Evolutionary conservation across 2,797 vertebrate genomes (phyloP).

Genomic region (Muscicapa comitata): DNA sequence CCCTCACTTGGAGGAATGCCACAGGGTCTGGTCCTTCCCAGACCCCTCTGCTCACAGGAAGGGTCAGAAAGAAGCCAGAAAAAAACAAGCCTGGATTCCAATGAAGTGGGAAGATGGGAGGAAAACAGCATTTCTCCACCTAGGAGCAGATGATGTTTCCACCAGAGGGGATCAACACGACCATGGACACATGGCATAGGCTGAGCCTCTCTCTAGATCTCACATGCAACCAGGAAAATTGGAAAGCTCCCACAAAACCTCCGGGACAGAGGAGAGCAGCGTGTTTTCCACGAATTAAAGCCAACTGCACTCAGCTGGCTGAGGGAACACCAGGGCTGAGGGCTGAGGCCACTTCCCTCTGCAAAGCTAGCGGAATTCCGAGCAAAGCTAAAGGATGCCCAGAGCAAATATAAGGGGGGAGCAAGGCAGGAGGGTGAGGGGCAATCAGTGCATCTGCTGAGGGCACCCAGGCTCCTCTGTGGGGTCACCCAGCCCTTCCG

Average conservation of each 20-base stretch:
- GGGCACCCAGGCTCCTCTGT: not conserved
- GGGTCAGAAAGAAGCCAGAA: fast-evolving
- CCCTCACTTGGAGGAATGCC: not conserved
- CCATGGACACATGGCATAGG: fast-evolving
- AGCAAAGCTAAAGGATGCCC: not conserved
- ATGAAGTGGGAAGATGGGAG: fast-evolving
- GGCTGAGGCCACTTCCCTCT: not conserved
- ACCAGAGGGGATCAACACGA: fast-evolving
- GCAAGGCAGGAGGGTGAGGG: not conserved
- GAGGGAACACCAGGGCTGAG: not conserved
- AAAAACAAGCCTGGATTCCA: not conserved
- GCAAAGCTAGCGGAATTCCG: not conserved
- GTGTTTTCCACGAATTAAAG: not conserved
- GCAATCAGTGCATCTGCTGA: not conserved
- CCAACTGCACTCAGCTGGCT: not conserved
- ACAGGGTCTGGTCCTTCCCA: not conserved
- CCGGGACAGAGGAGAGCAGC: fast-evolving
- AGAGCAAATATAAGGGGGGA: not conserved
- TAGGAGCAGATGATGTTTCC: not conserved
- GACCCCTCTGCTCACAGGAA: not conserved
- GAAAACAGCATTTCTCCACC: not conserved
- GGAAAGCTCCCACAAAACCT: not conserved
- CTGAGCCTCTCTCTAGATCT: not conserved
- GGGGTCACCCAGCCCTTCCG: not conserved
- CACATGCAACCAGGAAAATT: not conserved